Evolutionary conservation across 2,888 invertebrate genomes (phyloP), one percentile per base, ranked within the genome.

Genomic region (Fragum sueziense): DNA sequence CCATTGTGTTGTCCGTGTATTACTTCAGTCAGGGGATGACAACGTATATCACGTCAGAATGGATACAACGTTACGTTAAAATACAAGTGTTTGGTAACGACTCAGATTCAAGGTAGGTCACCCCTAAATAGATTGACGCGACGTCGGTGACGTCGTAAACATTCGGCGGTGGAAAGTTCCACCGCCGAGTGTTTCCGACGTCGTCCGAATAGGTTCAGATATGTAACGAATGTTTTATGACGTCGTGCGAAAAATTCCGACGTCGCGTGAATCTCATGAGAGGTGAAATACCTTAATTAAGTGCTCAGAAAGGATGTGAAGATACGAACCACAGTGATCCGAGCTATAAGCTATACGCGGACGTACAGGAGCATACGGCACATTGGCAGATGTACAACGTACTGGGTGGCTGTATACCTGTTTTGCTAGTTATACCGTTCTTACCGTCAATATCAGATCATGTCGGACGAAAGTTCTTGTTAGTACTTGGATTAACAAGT

Each of bases 401-500:
- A 20, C 20, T 85, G 11, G 76, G 79, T 14, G 22, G 54, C 3
- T 70, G 72, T 33, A 33, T 83, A 22, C 83, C 81, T 2, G 68
- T 52, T 0, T 27, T 79, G 9, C 14, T 85, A 17, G 52, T 65
- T 25, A 37, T 59, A 14, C n/a, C 71, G 0, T 27, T 83, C 20
- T 20, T 83, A 3, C 79, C 83, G 20, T 79, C 86, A 6, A 78
- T 73, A 57, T 85, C 88, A 11, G 85, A 82, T 61, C 59, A 57
- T 11, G n/a, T 86, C 17, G 86, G 87, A 9, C 70, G 88, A 0
- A 84, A 79, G 67, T 70, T 85, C 29, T 51, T 87, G 22, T 77
- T 86, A 57, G 54, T 86, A 0, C 6, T 82, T 1, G 75, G 74
- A 9, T 70, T 74, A 9, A 27, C 70, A 0, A 81, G 86, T 3